Conservation (phyloP, 2,113 vertebrate species). For the Isurus oxyrinchus region DNA sequence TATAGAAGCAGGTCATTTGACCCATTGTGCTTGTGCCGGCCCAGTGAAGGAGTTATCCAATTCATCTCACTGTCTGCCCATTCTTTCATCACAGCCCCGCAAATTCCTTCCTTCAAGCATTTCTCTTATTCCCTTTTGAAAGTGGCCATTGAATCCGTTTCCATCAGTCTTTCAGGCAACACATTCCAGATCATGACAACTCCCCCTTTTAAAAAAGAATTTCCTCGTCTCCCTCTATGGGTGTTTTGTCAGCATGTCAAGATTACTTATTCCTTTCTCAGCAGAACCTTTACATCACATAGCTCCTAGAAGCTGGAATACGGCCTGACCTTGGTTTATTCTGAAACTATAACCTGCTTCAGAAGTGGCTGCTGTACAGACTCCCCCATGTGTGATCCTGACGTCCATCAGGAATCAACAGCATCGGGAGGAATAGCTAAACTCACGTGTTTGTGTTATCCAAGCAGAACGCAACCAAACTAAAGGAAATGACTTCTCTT, state of each 20-base stretch:
- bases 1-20: not conserved
- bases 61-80: not conserved
- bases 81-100: not conserved
- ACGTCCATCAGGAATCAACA: not conserved
- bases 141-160: not conserved
- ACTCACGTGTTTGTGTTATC: not conserved
- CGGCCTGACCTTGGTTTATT: not conserved
- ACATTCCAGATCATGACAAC: not conserved
- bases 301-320: not conserved
- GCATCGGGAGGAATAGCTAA: not conserved
- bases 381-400: not conserved
- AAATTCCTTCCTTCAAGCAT: not conserved
- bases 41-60: not conserved
- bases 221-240: not conserved
- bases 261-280: not conserved
- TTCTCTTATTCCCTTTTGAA: not conserved
- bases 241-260: not conserved
- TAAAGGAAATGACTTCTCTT: not conserved
- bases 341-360: not conserved
- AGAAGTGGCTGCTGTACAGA: not conserved
- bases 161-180: not conserved
- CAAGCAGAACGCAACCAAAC: not conserved
- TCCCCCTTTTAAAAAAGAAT: not conserved
- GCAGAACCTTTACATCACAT: not conserved
- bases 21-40: not conserved